Evolutionary conservation across 2,113 vertebrate species (phyloP).

Genomic region (Melanerpes formicivorus): DNA sequence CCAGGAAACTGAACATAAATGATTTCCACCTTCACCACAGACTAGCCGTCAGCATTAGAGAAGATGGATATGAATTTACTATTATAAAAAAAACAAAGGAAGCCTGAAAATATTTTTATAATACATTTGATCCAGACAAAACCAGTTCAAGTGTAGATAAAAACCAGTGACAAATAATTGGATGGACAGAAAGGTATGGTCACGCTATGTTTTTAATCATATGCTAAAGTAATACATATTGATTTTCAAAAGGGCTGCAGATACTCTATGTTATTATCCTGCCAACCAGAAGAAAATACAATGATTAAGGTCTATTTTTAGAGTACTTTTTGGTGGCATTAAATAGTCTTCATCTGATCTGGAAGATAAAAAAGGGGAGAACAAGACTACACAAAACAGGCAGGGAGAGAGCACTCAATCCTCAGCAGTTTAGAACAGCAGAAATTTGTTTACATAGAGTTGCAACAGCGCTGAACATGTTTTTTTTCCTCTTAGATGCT

Average conservation of each 20-base stretch:
- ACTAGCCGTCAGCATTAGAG: neutral
- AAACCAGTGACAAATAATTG: neutral
- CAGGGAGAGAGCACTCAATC: neutral
- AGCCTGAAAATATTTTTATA: neutral
- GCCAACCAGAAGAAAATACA: neutral
- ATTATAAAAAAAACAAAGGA: neutral
- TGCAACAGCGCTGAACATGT: neutral
- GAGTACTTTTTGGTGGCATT: neutral
- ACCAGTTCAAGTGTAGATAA: neutral
- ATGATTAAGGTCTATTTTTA: neutral
- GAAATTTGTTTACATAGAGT: neutral
- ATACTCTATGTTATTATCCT: neutral
- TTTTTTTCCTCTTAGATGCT: slow-evolving; percentile 29
- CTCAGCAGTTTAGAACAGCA: neutral
- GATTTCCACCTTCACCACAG: slow-evolving; percentile 3
- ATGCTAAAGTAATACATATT: neutral
- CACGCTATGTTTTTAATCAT: neutral
- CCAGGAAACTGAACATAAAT: neutral
- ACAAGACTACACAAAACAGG: neutral
- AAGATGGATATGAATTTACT: neutral
- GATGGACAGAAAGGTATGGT: neutral
- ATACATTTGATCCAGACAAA: neutral
- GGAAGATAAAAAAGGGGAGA: neutral
- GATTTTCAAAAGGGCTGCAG: neutral
- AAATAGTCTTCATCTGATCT: neutral